Base-by-base conservation (phyloP, 53 echinoderm and acorn worm species). In the Pentamera pediparva region DNA sequence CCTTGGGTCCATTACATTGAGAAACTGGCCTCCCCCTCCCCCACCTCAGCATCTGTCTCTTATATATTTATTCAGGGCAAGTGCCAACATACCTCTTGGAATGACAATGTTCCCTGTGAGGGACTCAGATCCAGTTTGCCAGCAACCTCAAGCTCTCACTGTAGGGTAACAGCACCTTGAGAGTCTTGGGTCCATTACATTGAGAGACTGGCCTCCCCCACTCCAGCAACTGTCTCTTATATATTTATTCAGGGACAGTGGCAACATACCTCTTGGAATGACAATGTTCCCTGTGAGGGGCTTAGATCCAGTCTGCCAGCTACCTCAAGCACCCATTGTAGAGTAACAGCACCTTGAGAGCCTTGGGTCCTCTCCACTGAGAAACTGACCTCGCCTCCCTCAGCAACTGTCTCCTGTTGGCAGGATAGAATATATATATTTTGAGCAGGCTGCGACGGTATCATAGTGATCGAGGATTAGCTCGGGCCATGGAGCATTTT, bases 361-460 rank as follows among this genome's bases (percentile, higher is more conserved):
- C 95, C 95, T 34, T 95, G 95, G 32, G 47, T 95, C 17, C 95
- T 69, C 69, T 91, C 87, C 29, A 95, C 64, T 4, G 82, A 74
- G 43, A 95, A 75, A 18, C 87, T 87, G 22, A 85, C 91, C 17
- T 56, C 69, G 35, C 91, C 90, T 29, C 69, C 79, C 41, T 94
- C 95, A 37, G 77, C 65, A 37, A 95, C 95, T 39, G 91, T 87
- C 77, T 91, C 87, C 95, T 95, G 69, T 8, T 55, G 55, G 28
- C 9, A 10, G 21, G 9, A 18, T 27, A 55, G n/a, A n/a, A n/a
- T n/a, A n/a, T n/a, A n/a, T n/a, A n/a, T n/a, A n/a, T n/a, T n/a
- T n/a, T n/a, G n/a, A n/a, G n/a, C n/a, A n/a, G n/a, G n/a, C n/a
- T n/a, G n/a, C n/a, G n/a, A n/a, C n/a, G n/a, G n/a, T n/a, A n/a